These are phyloP conservation scores for Tetranychus truncatus DNA, from an alignment of 2,888 invertebrate species.

Conservation along the genomic window DNA sequence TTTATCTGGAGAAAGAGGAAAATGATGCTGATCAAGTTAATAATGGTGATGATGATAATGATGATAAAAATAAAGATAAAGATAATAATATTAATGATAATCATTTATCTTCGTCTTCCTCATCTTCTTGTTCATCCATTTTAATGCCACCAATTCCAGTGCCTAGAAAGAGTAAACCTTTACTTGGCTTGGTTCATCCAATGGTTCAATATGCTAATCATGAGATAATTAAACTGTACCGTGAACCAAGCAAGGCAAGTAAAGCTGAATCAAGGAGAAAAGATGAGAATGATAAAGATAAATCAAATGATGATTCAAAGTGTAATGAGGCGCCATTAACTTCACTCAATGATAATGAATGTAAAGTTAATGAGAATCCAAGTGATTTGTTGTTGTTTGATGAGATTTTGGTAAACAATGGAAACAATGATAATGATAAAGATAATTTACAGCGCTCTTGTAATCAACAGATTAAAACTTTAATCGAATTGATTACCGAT, in stretches of 20 bases:
- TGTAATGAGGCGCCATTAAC: not conserved
- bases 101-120: not conserved
- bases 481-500: not conserved
- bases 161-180: slow-evolving; percentile 7
- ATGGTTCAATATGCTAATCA: slow-evolving; percentile 10
- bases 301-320: too few relatives aligned
- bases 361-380: not conserved
- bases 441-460: not conserved
- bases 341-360: not conserved
- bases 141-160: slow-evolving; percentile 1
- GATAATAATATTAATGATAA: not conserved
- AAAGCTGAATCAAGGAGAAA: too few relatives aligned
- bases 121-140: not conserved
- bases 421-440: not conserved
- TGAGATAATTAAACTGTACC: slow-evolving; percentile 1
- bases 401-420: not conserved
- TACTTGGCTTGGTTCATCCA: not conserved
- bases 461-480: slow-evolving; percentile 1
- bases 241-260: not conserved
- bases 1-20: not conserved
- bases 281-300: too few relatives aligned
- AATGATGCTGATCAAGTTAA: not conserved
- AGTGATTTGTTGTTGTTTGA: slow-evolving; percentile 4
- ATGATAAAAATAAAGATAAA: not conserved
- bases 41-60: not conserved